A percentile compares a stretch with the other conserved stretches of the same genome.
Conservation (phyloP, 2,888 invertebrate species). For the Amiota minor region DNA sequence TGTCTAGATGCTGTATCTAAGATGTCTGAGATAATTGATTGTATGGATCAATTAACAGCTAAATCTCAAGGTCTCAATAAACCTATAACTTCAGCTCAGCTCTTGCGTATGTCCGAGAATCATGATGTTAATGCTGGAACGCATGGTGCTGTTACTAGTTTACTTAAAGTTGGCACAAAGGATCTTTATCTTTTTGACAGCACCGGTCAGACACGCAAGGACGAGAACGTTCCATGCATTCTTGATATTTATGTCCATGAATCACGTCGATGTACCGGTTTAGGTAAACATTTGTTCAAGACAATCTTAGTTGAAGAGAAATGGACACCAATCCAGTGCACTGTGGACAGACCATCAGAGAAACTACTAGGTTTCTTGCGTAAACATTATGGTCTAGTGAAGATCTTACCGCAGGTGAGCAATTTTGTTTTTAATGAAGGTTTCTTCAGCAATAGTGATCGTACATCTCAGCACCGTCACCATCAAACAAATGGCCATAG, state of each 20-base stretch:
- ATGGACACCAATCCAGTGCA: too few species aligned
- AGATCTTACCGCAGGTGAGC: slow-evolving; percentile 86
- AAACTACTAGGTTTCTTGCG: too few species aligned
- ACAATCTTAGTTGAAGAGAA: slow-evolving; percentile 86
- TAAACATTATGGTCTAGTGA: slow-evolving; percentile 74
- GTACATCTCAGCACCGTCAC: too few species aligned
- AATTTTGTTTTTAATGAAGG: slow-evolving; percentile 90
- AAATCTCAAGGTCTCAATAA: slow-evolving; percentile 82
- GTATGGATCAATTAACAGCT: slow-evolving; percentile 83
- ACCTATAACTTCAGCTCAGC: slow-evolving; percentile 82
- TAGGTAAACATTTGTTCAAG: slow-evolving; percentile 89
- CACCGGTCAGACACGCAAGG: too few species aligned
- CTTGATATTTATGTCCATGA: slow-evolving; percentile 95
- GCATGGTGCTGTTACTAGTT: slow-evolving; percentile 83
- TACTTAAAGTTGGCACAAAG: too few species aligned
- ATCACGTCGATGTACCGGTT: slow-evolving; percentile 87
- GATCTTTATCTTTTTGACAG: too few species aligned
- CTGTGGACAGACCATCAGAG: too few species aligned
- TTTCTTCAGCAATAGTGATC: slow-evolving; percentile 79
- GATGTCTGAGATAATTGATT: slow-evolving; percentile 79
- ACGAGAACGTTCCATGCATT: too few species aligned
- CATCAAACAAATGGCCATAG: slow-evolving; percentile 50
- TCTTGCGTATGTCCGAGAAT: slow-evolving; percentile 77
- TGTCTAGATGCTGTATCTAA: slow-evolving; percentile 78
- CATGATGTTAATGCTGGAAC: slow-evolving; percentile 74